phyloP scores from a whole-genome alignment of 2,888 invertebrate species.

The Andrena dorsata region DNA sequence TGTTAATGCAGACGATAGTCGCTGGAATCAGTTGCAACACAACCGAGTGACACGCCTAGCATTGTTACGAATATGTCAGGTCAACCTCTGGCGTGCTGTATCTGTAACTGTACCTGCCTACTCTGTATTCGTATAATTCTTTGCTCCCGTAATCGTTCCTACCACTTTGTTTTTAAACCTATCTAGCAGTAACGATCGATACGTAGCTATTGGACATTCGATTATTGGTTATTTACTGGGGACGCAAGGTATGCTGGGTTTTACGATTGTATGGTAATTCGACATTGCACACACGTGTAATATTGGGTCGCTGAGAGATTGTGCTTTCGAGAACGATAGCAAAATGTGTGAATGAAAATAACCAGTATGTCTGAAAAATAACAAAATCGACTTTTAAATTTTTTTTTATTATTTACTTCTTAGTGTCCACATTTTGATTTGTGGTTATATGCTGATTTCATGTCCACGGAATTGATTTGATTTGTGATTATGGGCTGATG shows the following conservation, averaged over 20 bases:
- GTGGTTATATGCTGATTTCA: too few relatives aligned
- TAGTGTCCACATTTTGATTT: too few relatives aligned
- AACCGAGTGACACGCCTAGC: conserved; percentile 81
- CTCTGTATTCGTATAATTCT: conserved; percentile 22
- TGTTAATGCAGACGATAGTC: conserved; percentile 55
- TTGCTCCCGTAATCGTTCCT: conserved; percentile 25
- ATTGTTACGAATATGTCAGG: conserved; percentile 83
- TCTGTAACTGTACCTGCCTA: conserved; percentile 40
- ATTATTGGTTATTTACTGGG: conserved; percentile 39
- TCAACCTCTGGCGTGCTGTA: conserved; percentile 60
- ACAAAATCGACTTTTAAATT: not conserved
- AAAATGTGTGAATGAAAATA: conserved; percentile 17
- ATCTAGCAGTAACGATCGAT: conserved; percentile 21
- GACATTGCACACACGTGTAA: conserved; percentile 21
- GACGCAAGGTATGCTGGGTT: not conserved
- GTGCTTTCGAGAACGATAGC: not conserved
- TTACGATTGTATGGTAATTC: conserved; percentile 58
- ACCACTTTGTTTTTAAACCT: conserved; percentile 4
- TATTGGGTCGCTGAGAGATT: not conserved
- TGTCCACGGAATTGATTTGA: too few relatives aligned
- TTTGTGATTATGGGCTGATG: too few relatives aligned
- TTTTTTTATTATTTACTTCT: too few relatives aligned
- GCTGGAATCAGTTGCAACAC: conserved; percentile 79
- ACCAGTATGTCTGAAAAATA: not conserved
- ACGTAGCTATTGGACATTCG: conserved; percentile 17